A percentile compares a stretch with the other conserved stretches of the same genome.
phyloP scores from a whole-genome alignment of 2,797 vertebrate genomes.

The Bucorvus abyssinicus region DNA sequence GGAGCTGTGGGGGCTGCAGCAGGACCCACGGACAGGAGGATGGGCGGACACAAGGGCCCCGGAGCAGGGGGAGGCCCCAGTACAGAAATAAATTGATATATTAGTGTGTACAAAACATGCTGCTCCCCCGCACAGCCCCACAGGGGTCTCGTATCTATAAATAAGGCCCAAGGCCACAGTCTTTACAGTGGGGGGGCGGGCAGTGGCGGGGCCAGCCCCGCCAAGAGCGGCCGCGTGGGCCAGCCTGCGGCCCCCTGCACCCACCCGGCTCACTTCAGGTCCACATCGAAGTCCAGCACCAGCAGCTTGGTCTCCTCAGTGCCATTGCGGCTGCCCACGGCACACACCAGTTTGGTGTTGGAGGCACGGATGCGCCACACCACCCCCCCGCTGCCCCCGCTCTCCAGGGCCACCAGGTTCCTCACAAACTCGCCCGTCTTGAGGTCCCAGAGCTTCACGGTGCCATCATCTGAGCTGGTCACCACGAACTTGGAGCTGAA shows the following conservation, averaged over 20 bases:
- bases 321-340: conserved; percentile 69
- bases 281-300: conserved; percentile 70
- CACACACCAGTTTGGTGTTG: conserved; percentile 66
- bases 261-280: conserved; percentile 57
- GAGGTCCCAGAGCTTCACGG: conserved; percentile 70
- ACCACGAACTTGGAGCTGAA: conserved; percentile 74
- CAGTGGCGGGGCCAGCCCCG: conserved; percentile 44
- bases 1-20: no score
- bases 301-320: conserved; percentile 72
- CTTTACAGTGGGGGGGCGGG: not conserved
- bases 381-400: conserved; percentile 55
- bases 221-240: not conserved
- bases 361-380: conserved; percentile 71
- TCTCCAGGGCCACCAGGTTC: conserved; percentile 68
- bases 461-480: conserved; percentile 65
- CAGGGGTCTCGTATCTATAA: not conserved
- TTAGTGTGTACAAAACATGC: conserved; percentile 65
- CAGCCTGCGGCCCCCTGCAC: not conserved
- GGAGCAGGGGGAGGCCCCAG: not conserved
- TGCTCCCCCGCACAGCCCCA: not conserved
- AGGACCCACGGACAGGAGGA: no score
- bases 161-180: conserved; percentile 14
- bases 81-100: conserved; percentile 69
- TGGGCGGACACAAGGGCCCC: no score
- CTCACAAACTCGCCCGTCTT: conserved; percentile 69